Base-by-base conservation (phyloP, 37 sponge, comb jelly and placozoan genomes). In the Axinella damicornis region DNA sequence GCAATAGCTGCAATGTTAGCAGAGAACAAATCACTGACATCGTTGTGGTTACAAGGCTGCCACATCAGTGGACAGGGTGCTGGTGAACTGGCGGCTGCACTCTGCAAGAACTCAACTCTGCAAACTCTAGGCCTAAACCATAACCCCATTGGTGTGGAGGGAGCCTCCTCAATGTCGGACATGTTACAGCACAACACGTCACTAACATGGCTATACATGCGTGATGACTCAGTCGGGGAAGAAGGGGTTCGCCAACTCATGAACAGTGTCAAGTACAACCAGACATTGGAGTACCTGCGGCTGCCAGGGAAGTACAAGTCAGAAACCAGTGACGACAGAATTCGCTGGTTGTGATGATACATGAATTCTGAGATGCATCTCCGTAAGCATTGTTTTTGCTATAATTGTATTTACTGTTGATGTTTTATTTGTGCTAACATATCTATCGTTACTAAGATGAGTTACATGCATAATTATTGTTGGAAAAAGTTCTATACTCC, bases 1-100 rank as follows among this genome's bases (percentile, higher is more conserved):
- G 68, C 68, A 30, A 34, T 67, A 34, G 68, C 68, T 11, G 28
- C 31, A 67, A 67, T 67, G 68, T 31, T 67, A 67, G 32, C 12
- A 34, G 32, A 18, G 32, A 67, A 67, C 68, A 67, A 34, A 33
- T 67, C 68, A 67, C 68, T 67, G 32, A 34, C 27, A 34, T 6
- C 5, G 6, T 34, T 67, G 68, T 11, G 20, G 20, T 34, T 67
- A 19, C 14, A 4, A 16, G 32, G 68, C 33, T 67, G 68, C 46
- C 46, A 61, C 27, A 61, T 61, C 27, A 61, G 62, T 61, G 62
- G 27, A 28, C 27, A 28, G 5, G 62, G 62, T 28, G 62, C 62
- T 28, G 12, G n/a, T 28, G 62, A 22, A 22, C 62, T 61, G 27
- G 62, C 62, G 5, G 27, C n/a, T 22, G 62, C 62, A 22, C 62